These are phyloP conservation scores for Epizoanthus scotinus DNA, from an alignment of 92 coral and sea anemone genomes.

Conservation along the genomic window DNA sequence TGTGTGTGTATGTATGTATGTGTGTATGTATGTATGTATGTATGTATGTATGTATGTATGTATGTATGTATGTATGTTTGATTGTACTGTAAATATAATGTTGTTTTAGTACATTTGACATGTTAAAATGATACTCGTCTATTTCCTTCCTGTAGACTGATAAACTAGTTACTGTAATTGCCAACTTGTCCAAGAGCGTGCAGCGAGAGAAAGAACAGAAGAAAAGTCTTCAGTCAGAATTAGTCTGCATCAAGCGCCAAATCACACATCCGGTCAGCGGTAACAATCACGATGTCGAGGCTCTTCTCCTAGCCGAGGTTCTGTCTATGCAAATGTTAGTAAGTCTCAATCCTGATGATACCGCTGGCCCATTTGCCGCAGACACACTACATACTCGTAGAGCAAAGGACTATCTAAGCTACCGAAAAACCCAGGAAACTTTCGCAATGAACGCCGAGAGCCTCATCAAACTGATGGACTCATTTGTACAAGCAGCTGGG, in stretches of 20 bases:
- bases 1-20: not conserved
- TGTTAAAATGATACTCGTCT: not conserved
- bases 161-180: conserved; percentile 81
- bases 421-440: conserved; percentile 68
- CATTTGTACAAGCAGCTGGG: conserved; percentile 43
- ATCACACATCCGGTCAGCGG: conserved; percentile 73
- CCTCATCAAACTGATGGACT: conserved; percentile 72
- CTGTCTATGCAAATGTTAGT: conserved; percentile 83
- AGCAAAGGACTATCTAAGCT: conserved; percentile 69
- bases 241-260: conserved; percentile 78
- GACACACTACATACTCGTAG: conserved; percentile 29
- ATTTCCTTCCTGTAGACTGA: conserved; percentile 52
- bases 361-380: conserved; percentile 29
- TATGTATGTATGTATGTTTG: not conserved
- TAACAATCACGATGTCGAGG: conserved; percentile 78
- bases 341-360: conserved; percentile 24
- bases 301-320: conserved; percentile 79
- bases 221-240: conserved; percentile 73
- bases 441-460: conserved; percentile 71
- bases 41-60: too few relatives aligned
- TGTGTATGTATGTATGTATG: not conserved
- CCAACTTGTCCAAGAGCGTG: conserved; percentile 88
- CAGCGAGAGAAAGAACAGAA: conserved; percentile 87
- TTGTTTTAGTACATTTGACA: not conserved
- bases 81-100: too few relatives aligned